These are phyloP conservation scores for Percopsis transmontana DNA, from an alignment of 2,113 vertebrate genomes.

Conservation along the genomic window DNA sequence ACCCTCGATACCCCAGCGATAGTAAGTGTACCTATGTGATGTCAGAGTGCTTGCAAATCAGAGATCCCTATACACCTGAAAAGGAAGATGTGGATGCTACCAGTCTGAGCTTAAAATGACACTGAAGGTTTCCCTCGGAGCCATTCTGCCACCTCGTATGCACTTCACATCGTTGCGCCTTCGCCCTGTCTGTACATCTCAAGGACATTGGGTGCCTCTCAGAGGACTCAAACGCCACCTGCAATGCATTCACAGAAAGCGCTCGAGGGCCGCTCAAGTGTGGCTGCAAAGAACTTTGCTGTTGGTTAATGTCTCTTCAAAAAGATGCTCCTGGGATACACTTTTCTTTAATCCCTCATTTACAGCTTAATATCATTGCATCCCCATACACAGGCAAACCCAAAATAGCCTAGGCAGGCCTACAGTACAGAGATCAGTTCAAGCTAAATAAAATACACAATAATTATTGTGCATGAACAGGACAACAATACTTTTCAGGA, in stretches of 20 bases:
- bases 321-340: conserved; percentile 60
- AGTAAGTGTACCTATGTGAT: conserved; percentile 29
- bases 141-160: conserved; percentile 55
- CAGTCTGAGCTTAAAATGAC: conserved; percentile 66
- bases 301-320: conserved; percentile 70
- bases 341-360: conserved; percentile 56
- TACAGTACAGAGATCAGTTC: conserved; percentile 20
- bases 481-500: conserved; percentile 28
- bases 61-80: conserved; percentile 61
- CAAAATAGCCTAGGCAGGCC: not conserved
- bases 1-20: conserved; percentile 6
- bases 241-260: conserved; percentile 49
- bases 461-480: conserved; percentile 2
- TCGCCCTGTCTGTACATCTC: conserved; percentile 47
- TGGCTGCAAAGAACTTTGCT: conserved; percentile 62
- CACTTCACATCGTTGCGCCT: conserved; percentile 54
- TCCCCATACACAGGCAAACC: conserved; percentile 9
- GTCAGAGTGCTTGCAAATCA: conserved; percentile 39
- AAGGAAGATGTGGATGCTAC: conserved; percentile 46
- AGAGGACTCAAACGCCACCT: conserved; percentile 35
- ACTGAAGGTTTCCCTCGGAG: conserved; percentile 61
- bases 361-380: conserved; percentile 47
- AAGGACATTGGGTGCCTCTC: conserved; percentile 46
- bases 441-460: conserved; percentile 13
- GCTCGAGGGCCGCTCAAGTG: conserved; percentile 58